Conservation (phyloP, 2,113 vertebrate genomes). For the Maccullochella peelii region DNA sequence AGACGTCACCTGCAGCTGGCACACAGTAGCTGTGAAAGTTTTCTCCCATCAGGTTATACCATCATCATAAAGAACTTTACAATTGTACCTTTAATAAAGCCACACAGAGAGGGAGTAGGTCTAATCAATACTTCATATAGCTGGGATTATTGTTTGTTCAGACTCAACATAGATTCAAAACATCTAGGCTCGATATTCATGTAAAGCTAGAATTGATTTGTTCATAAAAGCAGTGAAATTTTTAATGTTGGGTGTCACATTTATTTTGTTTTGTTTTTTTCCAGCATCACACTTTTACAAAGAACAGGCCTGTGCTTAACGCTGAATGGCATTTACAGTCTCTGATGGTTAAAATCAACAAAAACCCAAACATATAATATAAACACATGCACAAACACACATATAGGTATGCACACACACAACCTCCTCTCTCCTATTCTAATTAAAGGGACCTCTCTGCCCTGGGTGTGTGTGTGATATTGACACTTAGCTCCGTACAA, state of each 20-base stretch:
- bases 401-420: neutral
- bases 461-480: slow-evolving; percentile 96
- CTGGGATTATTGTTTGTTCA: slow-evolving; percentile 77
- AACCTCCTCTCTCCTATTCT: slow-evolving; percentile 93
- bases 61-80: slow-evolving; percentile 76
- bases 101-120: slow-evolving; percentile 62
- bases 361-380: slow-evolving; percentile 45
- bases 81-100: slow-evolving; percentile 78
- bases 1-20: slow-evolving; percentile 17
- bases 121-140: slow-evolving; percentile 82
- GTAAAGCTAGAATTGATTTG: slow-evolving; percentile 78
- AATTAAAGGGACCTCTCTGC: slow-evolving; percentile 95
- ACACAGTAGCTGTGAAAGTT: slow-evolving; percentile 57
- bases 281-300: slow-evolving; percentile 34
- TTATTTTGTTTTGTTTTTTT: slow-evolving; percentile 40
- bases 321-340: slow-evolving; percentile 44
- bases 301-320: slow-evolving; percentile 42
- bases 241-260: slow-evolving; percentile 62
- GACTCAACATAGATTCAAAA: slow-evolving; percentile 72
- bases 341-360: slow-evolving; percentile 53
- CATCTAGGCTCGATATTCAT: slow-evolving; percentile 67
- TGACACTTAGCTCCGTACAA: slow-evolving; percentile 98
- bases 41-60: slow-evolving; percentile 62
- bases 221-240: slow-evolving; percentile 71
- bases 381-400: slow-evolving; percentile 45